Base-by-base conservation (phyloP, 2,113 vertebrate genomes). In the Lophochroa leadbeateri region DNA sequence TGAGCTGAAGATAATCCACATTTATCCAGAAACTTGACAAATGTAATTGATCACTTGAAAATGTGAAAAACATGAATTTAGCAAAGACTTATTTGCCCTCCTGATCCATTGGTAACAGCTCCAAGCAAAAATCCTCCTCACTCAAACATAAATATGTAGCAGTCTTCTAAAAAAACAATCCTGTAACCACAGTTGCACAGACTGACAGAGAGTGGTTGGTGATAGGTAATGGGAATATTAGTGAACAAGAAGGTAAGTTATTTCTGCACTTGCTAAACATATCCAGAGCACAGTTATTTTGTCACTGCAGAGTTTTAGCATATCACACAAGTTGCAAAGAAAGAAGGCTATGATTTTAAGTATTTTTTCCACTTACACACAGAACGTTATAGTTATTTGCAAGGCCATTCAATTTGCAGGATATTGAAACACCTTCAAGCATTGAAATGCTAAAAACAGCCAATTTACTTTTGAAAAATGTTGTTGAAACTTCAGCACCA, bases 1-100 rank as follows among this genome's bases (percentile, higher is more conserved):
- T 18, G 61, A 92, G 72, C 64, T 77, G 70, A 82, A 88, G 63
- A 93, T 77, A 92, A 90, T 90, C 46, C 91, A 46, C 11, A 0
- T 76, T 95, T 85, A 92, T 74, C 67, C 83, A 79, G 74, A 92
- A 93, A 95, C n/a, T 31, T 78, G 61, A 93, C 79, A 76, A 93
- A 72, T 82, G 41, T 39, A 93, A 91, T 13, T 19, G 57, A 90
- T 92, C 15, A 2, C 94, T 91, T 82, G 43, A 87, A 95, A 96
- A 95, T n/a, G 68, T 17, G 10, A 93, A 77, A 88, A 81, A 3
- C 31, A 71, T 44, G 83, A 57, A 76, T 67, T 52, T 93, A 86
- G 39, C 50, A 41, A 55, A 81, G 88, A 93, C 92, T 90, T 79
- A 23, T 86, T 94, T 74, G 65, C 29, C 44, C n/a, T 64, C 47